A percentile compares a stretch with the other conserved stretches of the same genome.
Evolutionary conservation across 2,797 vertebrate genomes (phyloP).

Genomic region (Cyclura pinguis): DNA sequence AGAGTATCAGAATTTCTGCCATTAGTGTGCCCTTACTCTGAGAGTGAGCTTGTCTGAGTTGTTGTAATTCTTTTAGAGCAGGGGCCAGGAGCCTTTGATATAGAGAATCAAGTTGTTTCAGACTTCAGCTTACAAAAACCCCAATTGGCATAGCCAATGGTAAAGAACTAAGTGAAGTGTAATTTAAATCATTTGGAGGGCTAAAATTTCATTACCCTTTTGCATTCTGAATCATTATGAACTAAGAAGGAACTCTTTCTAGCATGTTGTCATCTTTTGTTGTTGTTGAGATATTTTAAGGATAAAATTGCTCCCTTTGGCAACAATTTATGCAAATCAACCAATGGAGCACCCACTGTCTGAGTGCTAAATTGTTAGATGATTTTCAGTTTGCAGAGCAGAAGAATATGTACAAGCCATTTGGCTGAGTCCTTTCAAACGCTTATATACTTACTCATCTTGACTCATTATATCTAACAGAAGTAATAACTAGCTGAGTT

Average conservation of each 20-base stretch:
- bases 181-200: too few species aligned
- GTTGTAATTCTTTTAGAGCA: background rate
- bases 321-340: background rate
- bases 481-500: background rate
- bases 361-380: background rate
- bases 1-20: background rate
- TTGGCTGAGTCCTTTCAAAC: background rate
- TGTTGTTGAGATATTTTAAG: background rate
- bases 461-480: background rate
- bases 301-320: background rate
- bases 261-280: background rate
- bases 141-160: too few species aligned
- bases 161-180: too few species aligned
- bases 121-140: too few species aligned
- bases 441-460: background rate
- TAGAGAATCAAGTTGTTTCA: too few species aligned
- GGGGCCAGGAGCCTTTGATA: too few species aligned
- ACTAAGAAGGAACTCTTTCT: background rate
- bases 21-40: background rate
- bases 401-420: background rate
- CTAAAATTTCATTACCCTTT: background rate
- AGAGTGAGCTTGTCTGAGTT: background rate
- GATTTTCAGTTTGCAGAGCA: background rate
- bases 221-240: background rate
- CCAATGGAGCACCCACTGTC: background rate